Conservation (phyloP, 2,888 invertebrate species). For the Apamea epomidion region DNA sequence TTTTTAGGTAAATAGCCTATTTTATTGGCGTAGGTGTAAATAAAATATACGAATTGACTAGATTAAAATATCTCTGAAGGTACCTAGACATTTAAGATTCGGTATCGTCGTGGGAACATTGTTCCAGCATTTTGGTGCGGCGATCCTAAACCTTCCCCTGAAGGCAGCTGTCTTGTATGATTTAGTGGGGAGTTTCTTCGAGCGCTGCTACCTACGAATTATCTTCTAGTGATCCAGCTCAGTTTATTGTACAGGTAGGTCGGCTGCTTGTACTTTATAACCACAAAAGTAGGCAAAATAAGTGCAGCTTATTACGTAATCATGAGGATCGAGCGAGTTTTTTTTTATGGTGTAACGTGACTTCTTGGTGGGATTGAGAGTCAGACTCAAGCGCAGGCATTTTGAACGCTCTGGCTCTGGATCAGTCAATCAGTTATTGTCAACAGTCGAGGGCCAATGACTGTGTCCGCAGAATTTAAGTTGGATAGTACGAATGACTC, state of each 20-base stretch:
- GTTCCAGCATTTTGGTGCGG: background rate
- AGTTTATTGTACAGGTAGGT: background rate
- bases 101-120: background rate
- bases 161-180: background rate
- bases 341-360: background rate
- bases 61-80: background rate
- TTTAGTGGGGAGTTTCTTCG: background rate
- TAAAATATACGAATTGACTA: background rate
- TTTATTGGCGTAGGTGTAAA: background rate
- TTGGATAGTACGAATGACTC: background rate
- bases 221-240: too few species aligned
- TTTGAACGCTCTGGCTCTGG: background rate
- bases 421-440: background rate
- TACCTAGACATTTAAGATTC: background rate
- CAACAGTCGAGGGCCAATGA: background rate
- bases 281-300: background rate
- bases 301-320: background rate
- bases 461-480: background rate
- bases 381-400: background rate
- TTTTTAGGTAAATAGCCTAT: too few species aligned
- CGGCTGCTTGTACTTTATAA: background rate
- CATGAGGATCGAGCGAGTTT: background rate
- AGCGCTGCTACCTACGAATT: background rate
- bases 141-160: background rate
- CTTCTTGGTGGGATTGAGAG: background rate